phyloP scores from a whole-genome alignment of 2,113 vertebrate species.

The Xiphophorus hellerii region DNA sequence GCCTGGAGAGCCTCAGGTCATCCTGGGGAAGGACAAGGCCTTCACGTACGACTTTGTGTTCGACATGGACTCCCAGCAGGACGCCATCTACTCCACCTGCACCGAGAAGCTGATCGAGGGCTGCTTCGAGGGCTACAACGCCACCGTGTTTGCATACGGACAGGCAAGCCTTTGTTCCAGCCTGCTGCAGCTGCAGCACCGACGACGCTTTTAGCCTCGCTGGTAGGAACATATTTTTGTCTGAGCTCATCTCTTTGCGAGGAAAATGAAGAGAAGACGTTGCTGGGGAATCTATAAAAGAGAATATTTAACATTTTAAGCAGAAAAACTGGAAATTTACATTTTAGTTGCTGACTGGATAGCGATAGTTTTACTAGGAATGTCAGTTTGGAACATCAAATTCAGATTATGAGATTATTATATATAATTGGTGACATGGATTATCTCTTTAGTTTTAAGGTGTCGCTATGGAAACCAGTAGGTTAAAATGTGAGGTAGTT shows the following conservation, averaged over 20 bases:
- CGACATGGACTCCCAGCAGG: constrained; percentile 92
- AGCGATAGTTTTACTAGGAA: background rate
- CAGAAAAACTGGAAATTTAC: background rate
- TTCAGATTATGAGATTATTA: background rate
- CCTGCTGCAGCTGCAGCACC: constrained; percentile 14
- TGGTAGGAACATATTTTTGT: background rate
- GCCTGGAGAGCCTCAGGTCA: constrained; percentile 93
- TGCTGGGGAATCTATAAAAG: background rate
- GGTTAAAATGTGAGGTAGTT: background rate
- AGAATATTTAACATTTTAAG: background rate
- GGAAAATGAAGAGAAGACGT: background rate
- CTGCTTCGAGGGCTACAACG: constrained; percentile 97
- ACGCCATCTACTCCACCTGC: constrained; percentile 86
- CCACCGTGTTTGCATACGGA: constrained; percentile 97
- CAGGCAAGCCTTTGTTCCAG: constrained; percentile 82
- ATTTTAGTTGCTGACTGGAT: background rate
- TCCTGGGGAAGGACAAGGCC: constrained; percentile 96
- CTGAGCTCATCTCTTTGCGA: background rate
- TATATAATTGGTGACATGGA: background rate
- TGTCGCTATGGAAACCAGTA: background rate
- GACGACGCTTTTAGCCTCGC: background rate
- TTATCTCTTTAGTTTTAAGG: background rate
- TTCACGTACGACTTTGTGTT: constrained; percentile 97
- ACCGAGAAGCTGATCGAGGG: constrained; percentile 97
- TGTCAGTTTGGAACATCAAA: too few species aligned